These are phyloP conservation scores for Sympetrum striolatum DNA, from an alignment of 2,888 invertebrate genomes.

Conservation along the genomic window DNA sequence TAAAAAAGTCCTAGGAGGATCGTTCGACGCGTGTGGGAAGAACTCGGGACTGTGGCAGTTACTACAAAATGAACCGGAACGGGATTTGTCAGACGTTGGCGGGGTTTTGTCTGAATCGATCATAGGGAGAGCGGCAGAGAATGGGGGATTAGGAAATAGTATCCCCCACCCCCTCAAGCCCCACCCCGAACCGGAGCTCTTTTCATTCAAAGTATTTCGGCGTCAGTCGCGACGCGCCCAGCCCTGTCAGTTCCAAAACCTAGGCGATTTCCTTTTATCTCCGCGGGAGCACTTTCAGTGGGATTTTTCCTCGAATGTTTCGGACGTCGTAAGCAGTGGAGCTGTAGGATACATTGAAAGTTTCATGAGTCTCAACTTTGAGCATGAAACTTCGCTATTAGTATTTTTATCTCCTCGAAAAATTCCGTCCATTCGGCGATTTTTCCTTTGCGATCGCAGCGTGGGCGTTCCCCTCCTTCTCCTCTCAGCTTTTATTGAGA, in stretches of 20 bases:
- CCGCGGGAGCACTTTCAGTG: not conserved
- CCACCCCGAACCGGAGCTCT: not conserved
- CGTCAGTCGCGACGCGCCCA: slow-evolving; percentile 10
- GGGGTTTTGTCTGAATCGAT: not conserved
- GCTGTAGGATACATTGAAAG: not conserved
- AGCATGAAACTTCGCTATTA: not conserved
- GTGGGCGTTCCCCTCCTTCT: not conserved
- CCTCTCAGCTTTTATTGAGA: not conserved
- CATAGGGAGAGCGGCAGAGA: not conserved
- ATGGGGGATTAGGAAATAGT: not conserved
- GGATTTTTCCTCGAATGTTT: not conserved
- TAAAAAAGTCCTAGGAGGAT: too few species aligned
- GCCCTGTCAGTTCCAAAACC: slow-evolving; percentile 22
- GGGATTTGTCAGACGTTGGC: not conserved
- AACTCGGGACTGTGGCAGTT: not conserved
- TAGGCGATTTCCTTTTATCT: slow-evolving; percentile 38
- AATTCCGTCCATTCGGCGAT: not conserved
- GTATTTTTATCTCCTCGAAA: not conserved
- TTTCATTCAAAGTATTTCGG: slow-evolving; percentile 31
- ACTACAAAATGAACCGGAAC: not conserved
- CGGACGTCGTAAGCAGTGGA: not conserved
- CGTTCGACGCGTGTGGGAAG: not conserved
- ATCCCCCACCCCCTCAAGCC: too few species aligned
- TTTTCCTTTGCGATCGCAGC: too few species aligned
- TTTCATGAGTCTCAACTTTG: not conserved